Percentiles rank a stretch among this genome's conserved stretches.
These are phyloP conservation scores for Tylochromis polylepis DNA, from an alignment of 2,113 vertebrate species.

Conservation along the genomic window DNA sequence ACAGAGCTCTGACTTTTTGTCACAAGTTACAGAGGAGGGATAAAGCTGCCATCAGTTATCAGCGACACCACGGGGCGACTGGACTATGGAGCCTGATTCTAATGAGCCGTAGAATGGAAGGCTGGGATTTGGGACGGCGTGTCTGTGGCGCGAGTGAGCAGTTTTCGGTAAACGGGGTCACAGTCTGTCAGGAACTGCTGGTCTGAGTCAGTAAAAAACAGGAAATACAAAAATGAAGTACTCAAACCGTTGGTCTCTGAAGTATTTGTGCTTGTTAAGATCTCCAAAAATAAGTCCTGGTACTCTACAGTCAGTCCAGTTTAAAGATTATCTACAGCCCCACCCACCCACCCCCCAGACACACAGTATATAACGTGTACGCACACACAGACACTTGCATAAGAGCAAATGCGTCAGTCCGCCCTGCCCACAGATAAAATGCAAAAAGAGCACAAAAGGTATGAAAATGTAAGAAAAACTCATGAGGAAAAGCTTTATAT, in stretches of 20 bases:
- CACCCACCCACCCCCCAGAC: not conserved
- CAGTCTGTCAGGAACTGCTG: constrained; percentile 11
- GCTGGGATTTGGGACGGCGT: not conserved
- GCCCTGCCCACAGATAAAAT: constrained; percentile 43
- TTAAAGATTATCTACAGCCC: constrained; percentile 44
- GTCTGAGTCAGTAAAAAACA: constrained; percentile 25
- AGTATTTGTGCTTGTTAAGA: constrained; percentile 49
- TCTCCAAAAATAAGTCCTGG: constrained; percentile 11
- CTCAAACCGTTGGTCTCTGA: constrained; percentile 12
- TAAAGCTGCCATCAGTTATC: not conserved
- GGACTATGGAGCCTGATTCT: not conserved
- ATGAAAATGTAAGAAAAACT: constrained; percentile 64
- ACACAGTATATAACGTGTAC: constrained; percentile 16
- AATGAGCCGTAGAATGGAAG: not conserved
- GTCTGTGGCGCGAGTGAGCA: not conserved
- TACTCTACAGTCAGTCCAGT: constrained; percentile 32
- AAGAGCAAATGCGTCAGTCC: constrained; percentile 63
- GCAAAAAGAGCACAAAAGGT: constrained; percentile 63
- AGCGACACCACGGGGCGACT: not conserved
- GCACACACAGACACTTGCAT: constrained; percentile 59
- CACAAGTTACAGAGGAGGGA: not conserved
- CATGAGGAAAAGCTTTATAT: constrained; percentile 53
- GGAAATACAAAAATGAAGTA: constrained; percentile 1
- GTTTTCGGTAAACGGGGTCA: not conserved
- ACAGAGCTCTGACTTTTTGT: no score